Conservation (phyloP, 1,140 invertebrate species). For the Ceratina japonica region DNA sequence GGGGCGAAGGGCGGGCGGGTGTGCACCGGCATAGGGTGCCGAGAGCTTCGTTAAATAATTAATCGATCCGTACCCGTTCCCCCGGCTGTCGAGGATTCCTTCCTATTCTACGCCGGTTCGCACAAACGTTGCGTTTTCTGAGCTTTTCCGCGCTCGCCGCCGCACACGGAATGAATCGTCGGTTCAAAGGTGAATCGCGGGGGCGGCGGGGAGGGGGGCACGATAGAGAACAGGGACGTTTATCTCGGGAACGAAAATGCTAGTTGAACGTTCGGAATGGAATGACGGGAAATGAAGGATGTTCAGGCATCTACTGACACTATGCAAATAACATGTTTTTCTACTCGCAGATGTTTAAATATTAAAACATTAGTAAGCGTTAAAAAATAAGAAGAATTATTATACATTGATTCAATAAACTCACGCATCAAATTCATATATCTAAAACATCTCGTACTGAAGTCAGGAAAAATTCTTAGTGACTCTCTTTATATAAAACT, state of each 20-base stretch:
- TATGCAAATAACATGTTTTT: no score
- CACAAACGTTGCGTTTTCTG: conserved; percentile 46
- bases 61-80: conserved; percentile 33
- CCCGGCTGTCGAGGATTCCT: conserved; percentile 34
- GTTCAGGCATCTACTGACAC: neutral
- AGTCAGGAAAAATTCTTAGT: no score
- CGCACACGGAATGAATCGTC: neutral
- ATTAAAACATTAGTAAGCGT: no score
- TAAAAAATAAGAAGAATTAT: no score
- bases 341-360: no score
- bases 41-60: conserved; percentile 55
- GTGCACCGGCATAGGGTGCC: neutral
- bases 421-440: no score
- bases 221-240: neutral
- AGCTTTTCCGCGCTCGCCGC: neutral
- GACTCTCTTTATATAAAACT: no score
- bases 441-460: no score
- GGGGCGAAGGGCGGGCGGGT: conserved; percentile 23
- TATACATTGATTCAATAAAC: no score
- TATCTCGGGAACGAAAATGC: neutral
- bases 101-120: conserved; percentile 20
- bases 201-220: neutral
- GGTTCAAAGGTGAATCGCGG: conserved; percentile 31
- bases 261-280: neutral
- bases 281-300: neutral